These are phyloP conservation scores for Papilio gigon DNA, from an alignment of 2,888 invertebrate species.

Conservation along the genomic window DNA sequence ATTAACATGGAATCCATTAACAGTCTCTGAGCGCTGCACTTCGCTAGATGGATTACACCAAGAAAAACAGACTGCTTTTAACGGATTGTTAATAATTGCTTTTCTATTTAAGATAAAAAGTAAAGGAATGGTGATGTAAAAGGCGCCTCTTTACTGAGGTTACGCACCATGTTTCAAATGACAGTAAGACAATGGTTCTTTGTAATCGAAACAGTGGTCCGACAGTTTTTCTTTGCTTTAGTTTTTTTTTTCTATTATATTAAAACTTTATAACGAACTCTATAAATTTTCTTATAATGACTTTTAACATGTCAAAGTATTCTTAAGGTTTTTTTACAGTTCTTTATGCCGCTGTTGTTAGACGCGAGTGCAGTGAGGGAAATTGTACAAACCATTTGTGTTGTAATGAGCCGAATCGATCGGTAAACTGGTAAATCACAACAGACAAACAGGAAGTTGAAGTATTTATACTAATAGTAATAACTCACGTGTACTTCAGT, in stretches of 20 bases:
- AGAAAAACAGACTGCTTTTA: constrained; percentile 37
- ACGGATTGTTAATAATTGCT: constrained; percentile 39
- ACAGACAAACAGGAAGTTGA: no score
- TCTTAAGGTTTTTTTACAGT: no score
- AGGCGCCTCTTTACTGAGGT: not conserved
- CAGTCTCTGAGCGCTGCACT: constrained; percentile 32
- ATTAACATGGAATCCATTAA: constrained; percentile 39
- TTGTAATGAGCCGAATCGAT: no score
- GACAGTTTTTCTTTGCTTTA: not conserved
- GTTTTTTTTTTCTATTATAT: constrained; percentile 7
- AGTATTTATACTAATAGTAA: no score
- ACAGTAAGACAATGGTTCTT: constrained; percentile 18
- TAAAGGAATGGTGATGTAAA: constrained; percentile 3
- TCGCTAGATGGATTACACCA: constrained; percentile 35
- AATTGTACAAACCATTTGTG: no score
- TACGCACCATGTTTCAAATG: constrained; percentile 12
- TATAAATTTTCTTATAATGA: not conserved
- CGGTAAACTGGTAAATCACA: no score
- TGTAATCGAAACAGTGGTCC: constrained; percentile 25
- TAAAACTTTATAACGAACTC: not conserved
- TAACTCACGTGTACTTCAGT: no score
- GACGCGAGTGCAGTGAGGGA: no score
- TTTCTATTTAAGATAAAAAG: constrained; percentile 36
- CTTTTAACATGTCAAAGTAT: constrained; percentile 2
- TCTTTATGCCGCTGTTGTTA: no score